phyloP scores from a whole-genome alignment of 1,140 invertebrate genomes.

The Aphelinus atriplicis region DNA sequence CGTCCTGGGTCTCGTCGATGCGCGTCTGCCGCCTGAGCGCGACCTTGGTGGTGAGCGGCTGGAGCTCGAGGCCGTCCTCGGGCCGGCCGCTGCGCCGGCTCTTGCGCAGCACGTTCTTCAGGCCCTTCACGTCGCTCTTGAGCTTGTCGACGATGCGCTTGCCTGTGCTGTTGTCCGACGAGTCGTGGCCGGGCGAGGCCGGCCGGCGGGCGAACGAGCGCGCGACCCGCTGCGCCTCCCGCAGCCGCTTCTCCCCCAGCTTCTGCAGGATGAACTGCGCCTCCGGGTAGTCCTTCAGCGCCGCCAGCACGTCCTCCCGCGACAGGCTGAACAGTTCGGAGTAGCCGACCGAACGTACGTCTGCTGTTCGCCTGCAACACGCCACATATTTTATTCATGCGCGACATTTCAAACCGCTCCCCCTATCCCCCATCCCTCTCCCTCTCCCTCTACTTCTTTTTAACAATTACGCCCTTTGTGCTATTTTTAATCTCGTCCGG shows the following conservation, averaged over 20 bases:
- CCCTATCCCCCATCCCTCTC: too few species aligned
- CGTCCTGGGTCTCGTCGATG: slow-evolving; percentile 55
- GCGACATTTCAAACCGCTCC: too few species aligned
- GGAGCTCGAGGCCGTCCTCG: slow-evolving; percentile 65
- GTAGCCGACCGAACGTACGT: slow-evolving; percentile 95
- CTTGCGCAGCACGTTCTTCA: slow-evolving; percentile 74
- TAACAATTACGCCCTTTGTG: too few species aligned
- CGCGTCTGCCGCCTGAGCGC: slow-evolving; percentile 57
- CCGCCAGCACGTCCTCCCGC: slow-evolving; percentile 91
- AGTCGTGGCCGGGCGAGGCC: slow-evolving; percentile 64
- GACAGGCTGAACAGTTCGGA: slow-evolving; percentile 95
- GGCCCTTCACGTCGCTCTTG: slow-evolving; percentile 82
- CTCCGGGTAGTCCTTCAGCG: slow-evolving; percentile 97
- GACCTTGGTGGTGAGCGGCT: slow-evolving; percentile 67
- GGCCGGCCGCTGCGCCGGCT: slow-evolving; percentile 68
- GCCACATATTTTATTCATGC: too few species aligned
- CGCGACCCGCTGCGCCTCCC: slow-evolving; percentile 73
- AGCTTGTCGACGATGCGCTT: slow-evolving; percentile 84
- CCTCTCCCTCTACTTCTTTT: too few species aligned
- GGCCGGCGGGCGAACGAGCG: slow-evolving; percentile 37
- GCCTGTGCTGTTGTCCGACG: slow-evolving; percentile 74
- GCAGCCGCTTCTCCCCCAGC: slow-evolving; percentile 85
- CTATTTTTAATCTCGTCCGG: too few species aligned
- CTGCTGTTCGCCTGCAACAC: slow-evolving; percentile 84
- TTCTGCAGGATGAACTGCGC: slow-evolving; percentile 93